phyloP scores from a whole-genome alignment of 2,797 vertebrate species.

The Cirrhinus mrigala region DNA sequence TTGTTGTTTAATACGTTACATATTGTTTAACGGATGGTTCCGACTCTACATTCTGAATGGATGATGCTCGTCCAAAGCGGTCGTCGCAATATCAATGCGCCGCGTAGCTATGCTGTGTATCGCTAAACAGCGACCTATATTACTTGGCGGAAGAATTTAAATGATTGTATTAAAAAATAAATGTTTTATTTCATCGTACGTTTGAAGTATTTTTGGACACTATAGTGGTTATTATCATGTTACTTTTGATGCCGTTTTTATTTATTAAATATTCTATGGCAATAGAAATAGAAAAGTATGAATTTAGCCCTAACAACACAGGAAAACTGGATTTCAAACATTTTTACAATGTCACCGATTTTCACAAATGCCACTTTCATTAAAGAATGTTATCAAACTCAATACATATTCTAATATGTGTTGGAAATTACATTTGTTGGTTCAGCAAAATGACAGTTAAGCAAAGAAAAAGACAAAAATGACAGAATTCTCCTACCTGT shows the following conservation, averaged over 20 bases:
- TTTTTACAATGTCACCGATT: neutral
- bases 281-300: neutral
- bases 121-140: neutral
- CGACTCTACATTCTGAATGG: neutral
- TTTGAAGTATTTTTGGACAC: neutral
- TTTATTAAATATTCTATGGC: neutral
- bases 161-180: too few species aligned
- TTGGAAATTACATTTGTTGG: neutral
- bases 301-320: neutral
- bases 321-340: neutral
- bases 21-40: neutral
- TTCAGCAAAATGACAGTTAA: neutral
- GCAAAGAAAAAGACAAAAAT: neutral
- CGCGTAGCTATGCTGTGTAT: neutral
- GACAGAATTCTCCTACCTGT: neutral
- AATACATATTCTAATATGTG: neutral
- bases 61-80: neutral
- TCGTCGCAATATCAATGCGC: constrained; percentile 8
- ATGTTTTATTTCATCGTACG: neutral
- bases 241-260: neutral
- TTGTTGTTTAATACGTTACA: neutral
- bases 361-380: neutral
- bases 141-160: constrained; percentile 20
- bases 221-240: neutral
- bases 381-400: neutral